These are phyloP conservation scores for Stegodyphus dumicola DNA, from an alignment of 1,140 invertebrate species.

Conservation along the genomic window DNA sequence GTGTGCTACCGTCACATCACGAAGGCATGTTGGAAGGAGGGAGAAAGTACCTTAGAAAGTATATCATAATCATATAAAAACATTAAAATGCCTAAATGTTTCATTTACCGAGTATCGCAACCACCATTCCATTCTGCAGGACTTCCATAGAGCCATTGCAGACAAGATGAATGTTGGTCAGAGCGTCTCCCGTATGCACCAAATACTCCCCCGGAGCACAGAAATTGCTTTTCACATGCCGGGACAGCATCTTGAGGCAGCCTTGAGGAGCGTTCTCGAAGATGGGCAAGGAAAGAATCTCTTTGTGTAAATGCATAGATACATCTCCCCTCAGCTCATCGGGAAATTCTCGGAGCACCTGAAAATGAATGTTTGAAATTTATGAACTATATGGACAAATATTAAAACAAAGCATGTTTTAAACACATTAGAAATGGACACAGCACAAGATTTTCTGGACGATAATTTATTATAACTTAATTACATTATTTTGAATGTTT, in stretches of 20 bases:
- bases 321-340: constrained; percentile 95
- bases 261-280: constrained; percentile 91
- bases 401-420: no score
- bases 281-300: constrained; percentile 92
- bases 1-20: no score
- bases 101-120: constrained; percentile 90
- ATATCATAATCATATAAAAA: no score
- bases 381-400: no score
- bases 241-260: constrained; percentile 88
- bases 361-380: constrained; percentile 49
- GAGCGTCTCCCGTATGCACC: constrained; percentile 95
- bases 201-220: constrained; percentile 96
- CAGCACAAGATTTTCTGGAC: no score
- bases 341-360: constrained; percentile 96
- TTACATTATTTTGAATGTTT: no score
- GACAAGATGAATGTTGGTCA: constrained; percentile 95
- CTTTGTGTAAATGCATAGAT: constrained; percentile 93
- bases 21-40: no score
- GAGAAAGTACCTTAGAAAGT: no score
- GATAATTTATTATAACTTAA: no score
- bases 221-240: constrained; percentile 91
- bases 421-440: no score
- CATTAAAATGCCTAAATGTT: no score
- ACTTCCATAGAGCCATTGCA: constrained; percentile 99
- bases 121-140: constrained; percentile 96